A percentile compares a stretch with the other conserved stretches of the same genome.
Evolutionary conservation across 1,140 invertebrate species (phyloP).

Genomic region (Scaptomyza montana): DNA sequence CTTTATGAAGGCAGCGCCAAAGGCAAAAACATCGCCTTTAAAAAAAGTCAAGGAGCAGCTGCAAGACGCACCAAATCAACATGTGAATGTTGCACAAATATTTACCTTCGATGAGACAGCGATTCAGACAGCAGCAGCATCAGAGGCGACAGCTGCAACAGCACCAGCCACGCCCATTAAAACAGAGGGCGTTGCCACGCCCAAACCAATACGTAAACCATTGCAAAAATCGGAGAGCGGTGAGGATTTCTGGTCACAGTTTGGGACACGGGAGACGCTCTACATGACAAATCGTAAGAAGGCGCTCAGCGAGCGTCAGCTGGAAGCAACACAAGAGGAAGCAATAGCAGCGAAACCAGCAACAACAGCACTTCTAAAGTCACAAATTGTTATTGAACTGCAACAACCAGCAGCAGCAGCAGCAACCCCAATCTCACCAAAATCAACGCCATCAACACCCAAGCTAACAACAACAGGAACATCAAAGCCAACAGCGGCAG

Average conservation of each 20-base stretch:
- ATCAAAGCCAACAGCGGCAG: conserved; percentile 12
- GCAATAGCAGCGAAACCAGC: conserved; percentile 16
- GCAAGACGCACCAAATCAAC: conserved; percentile 25
- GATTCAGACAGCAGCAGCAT: conserved; percentile 25
- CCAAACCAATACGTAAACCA: conserved; percentile 63
- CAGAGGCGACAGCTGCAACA: neutral
- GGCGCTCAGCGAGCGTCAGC: conserved; percentile 50
- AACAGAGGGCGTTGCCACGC: conserved; percentile 58
- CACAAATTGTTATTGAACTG: conserved; percentile 11
- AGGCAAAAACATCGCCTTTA: conserved; percentile 62
- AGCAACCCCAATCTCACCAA: too few relatives aligned
- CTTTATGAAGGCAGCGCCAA: conserved; percentile 67
- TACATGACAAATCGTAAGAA: conserved; percentile 82
- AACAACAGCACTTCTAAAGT: conserved; percentile 9
- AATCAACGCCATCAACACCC: too few relatives aligned
- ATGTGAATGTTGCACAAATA: conserved; percentile 59
- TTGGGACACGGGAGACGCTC: conserved; percentile 76
- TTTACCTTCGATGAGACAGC: conserved; percentile 71
- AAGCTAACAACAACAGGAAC: neutral
- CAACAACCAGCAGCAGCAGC: conserved; percentile 13
- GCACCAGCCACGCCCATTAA: conserved; percentile 14
- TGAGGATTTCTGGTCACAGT: conserved; percentile 82
- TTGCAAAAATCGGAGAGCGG: conserved; percentile 77
- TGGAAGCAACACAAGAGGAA: conserved; percentile 39
- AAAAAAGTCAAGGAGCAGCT: conserved; percentile 45